Conservation (phyloP, 2,888 invertebrate species). For the Trissolcus japonicus region DNA sequence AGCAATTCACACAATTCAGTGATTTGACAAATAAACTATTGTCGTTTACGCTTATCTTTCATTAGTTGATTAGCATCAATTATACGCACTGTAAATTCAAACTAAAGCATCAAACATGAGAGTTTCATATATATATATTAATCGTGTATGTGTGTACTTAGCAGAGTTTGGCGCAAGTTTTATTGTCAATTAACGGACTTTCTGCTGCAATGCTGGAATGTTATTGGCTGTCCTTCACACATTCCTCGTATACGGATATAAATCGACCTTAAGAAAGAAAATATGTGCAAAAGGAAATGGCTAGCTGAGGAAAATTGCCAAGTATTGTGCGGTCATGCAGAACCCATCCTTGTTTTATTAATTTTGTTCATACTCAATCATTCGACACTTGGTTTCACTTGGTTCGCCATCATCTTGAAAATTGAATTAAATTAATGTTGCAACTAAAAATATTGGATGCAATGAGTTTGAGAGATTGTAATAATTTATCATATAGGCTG, state of each 20-base stretch:
- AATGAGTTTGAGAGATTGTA: too few species aligned
- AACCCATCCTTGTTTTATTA: slow-evolving; percentile 28
- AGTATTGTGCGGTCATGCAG: slow-evolving; percentile 42
- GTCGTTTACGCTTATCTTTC: neutral
- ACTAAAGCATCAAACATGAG: neutral
- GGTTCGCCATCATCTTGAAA: too few species aligned
- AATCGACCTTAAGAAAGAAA: slow-evolving; percentile 44
- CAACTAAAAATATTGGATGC: too few species aligned
- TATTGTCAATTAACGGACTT: slow-evolving; percentile 9
- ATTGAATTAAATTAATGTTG: too few species aligned
- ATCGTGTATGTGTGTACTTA: neutral
- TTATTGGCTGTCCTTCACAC: slow-evolving; percentile 32
- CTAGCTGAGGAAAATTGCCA: slow-evolving; percentile 44
- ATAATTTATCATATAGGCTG: slow-evolving; percentile 5
- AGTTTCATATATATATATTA: too few species aligned
- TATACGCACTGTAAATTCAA: neutral
- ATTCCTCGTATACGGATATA: slow-evolving; percentile 44
- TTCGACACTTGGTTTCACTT: neutral
- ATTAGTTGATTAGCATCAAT: slow-evolving; percentile 1
- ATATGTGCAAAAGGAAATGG: slow-evolving; percentile 47
- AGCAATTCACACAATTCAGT: slow-evolving; percentile 13
- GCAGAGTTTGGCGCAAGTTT: neutral
- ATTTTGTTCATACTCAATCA: neutral
- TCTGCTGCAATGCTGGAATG: slow-evolving; percentile 13
- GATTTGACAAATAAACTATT: slow-evolving; percentile 10